Conservation (phyloP, 1,140 invertebrate genomes). For the Tetragnatha versicolor region DNA sequence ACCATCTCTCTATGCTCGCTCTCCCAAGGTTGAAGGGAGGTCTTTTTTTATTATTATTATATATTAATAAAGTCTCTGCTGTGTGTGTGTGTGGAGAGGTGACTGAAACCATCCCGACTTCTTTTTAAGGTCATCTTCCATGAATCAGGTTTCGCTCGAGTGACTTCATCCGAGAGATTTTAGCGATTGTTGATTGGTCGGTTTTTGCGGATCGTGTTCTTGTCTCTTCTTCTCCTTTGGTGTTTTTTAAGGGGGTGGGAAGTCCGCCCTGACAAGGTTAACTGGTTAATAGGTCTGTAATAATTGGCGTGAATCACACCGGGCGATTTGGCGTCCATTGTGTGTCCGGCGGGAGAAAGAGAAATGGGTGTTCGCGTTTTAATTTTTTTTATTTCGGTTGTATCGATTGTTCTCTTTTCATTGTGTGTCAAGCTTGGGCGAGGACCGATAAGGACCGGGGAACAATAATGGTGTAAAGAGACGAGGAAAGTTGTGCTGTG, state of each 20-base stretch:
- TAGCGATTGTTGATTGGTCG: conserved; percentile 31
- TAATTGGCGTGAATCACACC: too few relatives aligned
- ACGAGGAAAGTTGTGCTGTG: too few relatives aligned
- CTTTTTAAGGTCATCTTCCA: conserved; percentile 38
- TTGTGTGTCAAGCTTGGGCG: too few relatives aligned
- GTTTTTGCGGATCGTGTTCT: conserved; percentile 1
- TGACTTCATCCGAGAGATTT: conserved; percentile 25
- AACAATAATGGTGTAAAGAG: too few relatives aligned
- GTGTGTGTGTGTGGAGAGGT: too few relatives aligned
- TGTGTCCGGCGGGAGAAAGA: too few relatives aligned
- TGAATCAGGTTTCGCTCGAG: conserved; percentile 28
- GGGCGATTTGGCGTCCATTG: too few relatives aligned
- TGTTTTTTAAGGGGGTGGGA: conserved; percentile 8
- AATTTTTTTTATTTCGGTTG: too few relatives aligned
- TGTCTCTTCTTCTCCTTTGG: neutral
- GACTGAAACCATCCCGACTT: conserved; percentile 36
- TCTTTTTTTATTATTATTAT: neutral
- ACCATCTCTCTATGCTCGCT: conserved; percentile 18
- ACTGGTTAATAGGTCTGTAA: conserved; percentile 31
- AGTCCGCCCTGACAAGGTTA: conserved; percentile 39
- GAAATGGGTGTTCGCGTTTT: too few relatives aligned
- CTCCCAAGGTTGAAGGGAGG: conserved; percentile 37
- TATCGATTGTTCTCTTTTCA: too few relatives aligned
- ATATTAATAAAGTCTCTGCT: too few relatives aligned
- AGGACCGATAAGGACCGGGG: too few relatives aligned